Conservation (phyloP, 2,797 vertebrate genomes). For the Sebastolobus altivelis region DNA sequence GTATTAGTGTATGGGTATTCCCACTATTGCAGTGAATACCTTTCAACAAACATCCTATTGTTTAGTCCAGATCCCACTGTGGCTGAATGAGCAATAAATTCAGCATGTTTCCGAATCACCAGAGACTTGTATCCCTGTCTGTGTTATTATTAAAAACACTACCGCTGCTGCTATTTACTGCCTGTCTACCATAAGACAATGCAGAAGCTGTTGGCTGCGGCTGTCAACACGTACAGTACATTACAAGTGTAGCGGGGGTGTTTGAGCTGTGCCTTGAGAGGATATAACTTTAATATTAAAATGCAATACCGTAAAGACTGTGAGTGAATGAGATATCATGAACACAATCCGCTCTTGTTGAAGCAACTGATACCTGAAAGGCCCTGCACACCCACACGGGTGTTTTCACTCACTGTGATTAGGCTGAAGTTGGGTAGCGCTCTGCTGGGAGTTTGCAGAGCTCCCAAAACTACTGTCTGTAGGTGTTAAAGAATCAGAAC, state of each 20-base stretch:
- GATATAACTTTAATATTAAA: slow-evolving; percentile 48
- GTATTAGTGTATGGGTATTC: not conserved
- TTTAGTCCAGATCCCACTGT: not conserved
- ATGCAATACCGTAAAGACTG: slow-evolving; percentile 3
- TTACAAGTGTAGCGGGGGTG: slow-evolving; percentile 35
- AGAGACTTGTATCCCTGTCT: slow-evolving; percentile 24
- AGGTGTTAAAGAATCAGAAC: slow-evolving; percentile 5
- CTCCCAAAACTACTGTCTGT: slow-evolving; percentile 5
- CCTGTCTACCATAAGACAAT: slow-evolving; percentile 4
- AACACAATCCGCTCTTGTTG: slow-evolving; percentile 10
- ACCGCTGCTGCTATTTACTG: slow-evolving; percentile 18
- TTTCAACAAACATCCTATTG: not conserved
- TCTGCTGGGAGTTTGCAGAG: slow-evolving; percentile 1
- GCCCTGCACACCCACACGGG: slow-evolving; percentile 17
- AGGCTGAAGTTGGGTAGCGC: not conserved
- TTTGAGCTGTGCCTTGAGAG: slow-evolving; percentile 50
- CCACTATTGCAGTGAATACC: not conserved
- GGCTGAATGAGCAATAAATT: slow-evolving; percentile 29
- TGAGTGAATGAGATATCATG: not conserved
- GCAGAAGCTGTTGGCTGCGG: slow-evolving; percentile 4
- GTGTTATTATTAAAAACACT: slow-evolving; percentile 46
- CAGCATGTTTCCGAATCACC: slow-evolving; percentile 24
- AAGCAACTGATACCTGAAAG: not conserved
- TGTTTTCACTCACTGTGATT: slow-evolving; percentile 10
- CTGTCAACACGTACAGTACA: slow-evolving; percentile 34